A percentile compares a stretch with the other conserved stretches of the same genome.
Conservation (phyloP, 2,113 vertebrate genomes). For the Thryonomys swinderianus region DNA sequence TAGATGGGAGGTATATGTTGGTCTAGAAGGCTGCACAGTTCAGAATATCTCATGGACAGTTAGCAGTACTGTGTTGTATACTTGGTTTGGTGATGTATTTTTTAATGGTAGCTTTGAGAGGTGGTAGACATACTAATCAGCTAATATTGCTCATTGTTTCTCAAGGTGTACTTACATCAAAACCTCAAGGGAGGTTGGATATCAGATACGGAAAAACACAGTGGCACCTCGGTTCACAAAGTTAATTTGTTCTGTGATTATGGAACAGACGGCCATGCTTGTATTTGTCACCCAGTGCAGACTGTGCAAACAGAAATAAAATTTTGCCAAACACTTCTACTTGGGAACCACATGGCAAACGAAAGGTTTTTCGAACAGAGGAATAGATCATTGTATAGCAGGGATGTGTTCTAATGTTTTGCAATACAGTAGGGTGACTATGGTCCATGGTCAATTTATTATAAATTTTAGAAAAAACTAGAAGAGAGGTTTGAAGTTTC, state of each 20-base stretch:
- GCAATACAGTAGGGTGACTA: not conserved
- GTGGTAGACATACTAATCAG: not conserved
- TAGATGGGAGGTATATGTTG: not conserved
- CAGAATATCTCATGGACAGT: not conserved
- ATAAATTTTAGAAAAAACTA: no score
- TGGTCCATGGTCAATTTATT: not conserved
- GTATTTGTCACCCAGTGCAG: not conserved
- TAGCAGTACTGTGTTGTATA: not conserved
- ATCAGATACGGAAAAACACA: no score
- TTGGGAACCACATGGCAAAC: not conserved
- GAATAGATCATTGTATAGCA: not conserved
- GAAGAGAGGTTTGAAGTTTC: not conserved
- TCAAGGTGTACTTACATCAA: not conserved
- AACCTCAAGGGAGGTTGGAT: not conserved
- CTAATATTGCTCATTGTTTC: not conserved
- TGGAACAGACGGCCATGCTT: not conserved
- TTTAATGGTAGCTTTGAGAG: no score
- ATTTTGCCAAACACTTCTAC: not conserved
- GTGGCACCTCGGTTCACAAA: not conserved
- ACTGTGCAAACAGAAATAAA: not conserved
- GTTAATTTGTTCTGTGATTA: not conserved
- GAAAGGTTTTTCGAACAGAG: not conserved
- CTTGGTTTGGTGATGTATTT: not conserved
- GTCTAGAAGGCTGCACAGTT: not conserved
- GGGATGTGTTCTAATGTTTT: not conserved